Evolutionary conservation across 2,797 vertebrate genomes (phyloP).

Genomic region (Tiaroga cobitis): DNA sequence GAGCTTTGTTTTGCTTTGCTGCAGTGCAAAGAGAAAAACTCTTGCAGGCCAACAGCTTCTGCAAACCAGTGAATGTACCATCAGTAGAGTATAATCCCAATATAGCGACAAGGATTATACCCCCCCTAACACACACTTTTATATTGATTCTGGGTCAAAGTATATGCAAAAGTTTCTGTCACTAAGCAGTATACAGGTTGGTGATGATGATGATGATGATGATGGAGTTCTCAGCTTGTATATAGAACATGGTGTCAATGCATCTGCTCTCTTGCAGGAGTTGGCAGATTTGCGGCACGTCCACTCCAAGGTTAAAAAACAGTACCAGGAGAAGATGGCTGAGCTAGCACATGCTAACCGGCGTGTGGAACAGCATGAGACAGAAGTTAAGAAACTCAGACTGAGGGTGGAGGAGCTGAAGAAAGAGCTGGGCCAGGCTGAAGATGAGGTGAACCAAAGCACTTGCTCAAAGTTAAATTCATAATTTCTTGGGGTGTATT

Average conservation of each 20-base stretch:
- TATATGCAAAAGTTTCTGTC: neutral
- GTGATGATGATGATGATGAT: neutral
- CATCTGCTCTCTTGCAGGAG: conserved; percentile 76
- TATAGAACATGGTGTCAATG: neutral
- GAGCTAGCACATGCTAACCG: conserved; percentile 90
- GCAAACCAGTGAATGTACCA: neutral
- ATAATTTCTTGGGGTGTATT: neutral
- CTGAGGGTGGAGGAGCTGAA: conserved; percentile 95
- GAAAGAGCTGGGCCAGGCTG: conserved; percentile 93
- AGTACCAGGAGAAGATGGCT: conserved; percentile 91
- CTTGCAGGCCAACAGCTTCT: neutral
- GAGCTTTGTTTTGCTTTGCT: neutral
- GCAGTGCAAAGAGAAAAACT: neutral
- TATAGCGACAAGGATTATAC: neutral
- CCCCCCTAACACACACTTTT: neutral
- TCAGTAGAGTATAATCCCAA: neutral
- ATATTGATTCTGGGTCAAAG: neutral
- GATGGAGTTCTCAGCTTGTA: neutral
- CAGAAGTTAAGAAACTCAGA: conserved; percentile 92
- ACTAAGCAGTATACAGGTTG: neutral
- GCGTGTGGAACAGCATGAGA: conserved; percentile 90
- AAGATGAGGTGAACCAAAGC: conserved; percentile 84
- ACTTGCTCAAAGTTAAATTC: neutral
- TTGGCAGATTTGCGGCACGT: conserved; percentile 91
- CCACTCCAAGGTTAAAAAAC: conserved; percentile 93